Evolutionary conservation across 1,140 invertebrate species (phyloP), one percentile per base, ranked within the genome.

Genomic region (Aradophagus sp.): DNA sequence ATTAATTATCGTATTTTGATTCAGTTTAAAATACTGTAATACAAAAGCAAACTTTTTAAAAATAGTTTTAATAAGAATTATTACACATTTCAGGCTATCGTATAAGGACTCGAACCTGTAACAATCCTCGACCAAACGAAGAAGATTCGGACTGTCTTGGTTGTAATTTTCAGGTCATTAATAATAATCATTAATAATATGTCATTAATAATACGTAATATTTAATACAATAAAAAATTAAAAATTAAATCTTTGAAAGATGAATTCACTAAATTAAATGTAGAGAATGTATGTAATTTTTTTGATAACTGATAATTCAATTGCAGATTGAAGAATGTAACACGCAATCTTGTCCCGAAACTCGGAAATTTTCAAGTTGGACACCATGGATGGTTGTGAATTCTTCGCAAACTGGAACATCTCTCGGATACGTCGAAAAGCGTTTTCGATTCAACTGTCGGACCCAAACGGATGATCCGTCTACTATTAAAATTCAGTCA

Each of bases 401-500:
- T 2, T 61, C 78, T 36, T 78, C 83, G 73, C 84, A 80, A 23
- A 86, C 86, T 44, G 78, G 74, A 6, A 86, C 80, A 10, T 86
- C 84, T 36, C 85, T 87, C 6, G 90, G 89, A 2, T 89, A 90
- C 34, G 88, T 89, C 4, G 92, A 95, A 76, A 90, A 91, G 48
- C 87, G 93, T 45, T 94, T 90, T 70, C 88, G 93, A 48, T 95
- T 93, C 74, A 86, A 88, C 7, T 97, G 95, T 76, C 89, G 90
- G 15, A 93, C 93, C 0, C 92, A 90, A 26, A 91, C 91, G 0
- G 86, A 90, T 1, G 90, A 94, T 73, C 84, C 89, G 6, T 83
- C 84, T n/a, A 77, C 73, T 29, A 82, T 91, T 0, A 86, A 89
- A 81, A 85, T 94, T 5, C 88, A 88, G 8, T 86, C 89, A 5